Evolutionary conservation across 2,797 vertebrate genomes (phyloP).

Genomic region (Falco naumanni): DNA sequence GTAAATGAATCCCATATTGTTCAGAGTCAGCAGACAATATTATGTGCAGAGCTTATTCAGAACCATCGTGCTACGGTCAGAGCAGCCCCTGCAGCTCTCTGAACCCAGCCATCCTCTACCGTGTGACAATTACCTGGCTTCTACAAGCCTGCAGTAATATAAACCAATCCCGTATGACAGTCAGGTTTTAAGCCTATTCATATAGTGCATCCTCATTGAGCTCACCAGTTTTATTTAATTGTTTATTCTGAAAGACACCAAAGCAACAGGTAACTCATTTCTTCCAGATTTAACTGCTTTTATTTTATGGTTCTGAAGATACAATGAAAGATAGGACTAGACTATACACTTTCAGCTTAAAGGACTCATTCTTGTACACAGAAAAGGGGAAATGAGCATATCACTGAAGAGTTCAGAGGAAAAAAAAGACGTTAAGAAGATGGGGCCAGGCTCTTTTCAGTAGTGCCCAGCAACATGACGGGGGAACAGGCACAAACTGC

Average conservation of each 20-base stretch:
- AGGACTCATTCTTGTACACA: not conserved
- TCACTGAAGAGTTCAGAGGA: not conserved
- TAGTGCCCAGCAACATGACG: too few relatives aligned
- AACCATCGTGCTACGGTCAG: not conserved
- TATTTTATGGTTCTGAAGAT: not conserved
- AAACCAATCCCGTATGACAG: not conserved
- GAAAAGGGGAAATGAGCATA: not conserved
- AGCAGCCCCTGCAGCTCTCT: not conserved
- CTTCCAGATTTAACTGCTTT: not conserved
- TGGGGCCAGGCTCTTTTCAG: too few relatives aligned
- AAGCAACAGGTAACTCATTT: not conserved
- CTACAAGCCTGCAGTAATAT: not conserved
- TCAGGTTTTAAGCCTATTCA: not conserved
- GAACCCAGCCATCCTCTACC: not conserved
- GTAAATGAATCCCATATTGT: not conserved
- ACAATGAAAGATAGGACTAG: not conserved
- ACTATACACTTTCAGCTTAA: not conserved
- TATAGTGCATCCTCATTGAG: not conserved
- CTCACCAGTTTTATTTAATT: not conserved
- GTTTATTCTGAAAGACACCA: not conserved
- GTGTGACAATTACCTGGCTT: not conserved
- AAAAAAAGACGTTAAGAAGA: too few relatives aligned
- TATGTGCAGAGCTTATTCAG: not conserved
- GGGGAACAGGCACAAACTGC: too few relatives aligned
- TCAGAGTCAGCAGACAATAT: not conserved